Base-by-base conservation (phyloP, 1,140 invertebrate genomes). In the Brachionus rubens region DNA sequence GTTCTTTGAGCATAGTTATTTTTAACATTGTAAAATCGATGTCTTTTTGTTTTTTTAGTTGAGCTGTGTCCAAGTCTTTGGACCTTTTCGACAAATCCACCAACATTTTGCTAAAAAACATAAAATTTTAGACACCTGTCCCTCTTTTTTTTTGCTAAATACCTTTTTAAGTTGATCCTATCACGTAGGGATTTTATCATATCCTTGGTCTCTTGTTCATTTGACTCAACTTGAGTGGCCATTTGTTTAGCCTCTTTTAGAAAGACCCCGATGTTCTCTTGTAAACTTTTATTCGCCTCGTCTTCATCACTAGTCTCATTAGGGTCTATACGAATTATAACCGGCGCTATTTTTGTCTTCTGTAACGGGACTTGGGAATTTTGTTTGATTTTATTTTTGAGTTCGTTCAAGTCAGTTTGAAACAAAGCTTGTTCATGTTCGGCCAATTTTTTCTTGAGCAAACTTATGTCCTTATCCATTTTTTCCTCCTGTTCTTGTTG, bases 1-100 rank as follows among this genome's bases (percentile, higher is more conserved):
- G 68, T 0, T 72, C 68, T 50, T 50, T 54, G 7, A 72, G 46
- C 68, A 72, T 72, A 1, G 6, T 21, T 50, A 72, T 72, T 41
- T 72, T 72, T 5, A 40, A 28, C 24, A 7, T 36, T 9, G 43
- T 50, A 36, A 72, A 54, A n/a, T 72, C 68, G 14, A 72, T 48
- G 26, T 41, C 41, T 19, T 48, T 72, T 10, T 33, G 19, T 33
- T 48, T 54, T 72, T 72, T 30, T 5, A 40, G 6, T 54, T 72
- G 68, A 46, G 24, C 33, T 12, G 21, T 50, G 9, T 40, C 43
- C 10, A 33, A 54, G 6, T 72, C 68, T 33, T 26, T 50, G 9
- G 68, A 72, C 12, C 33, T 19, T 24, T 50, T 50, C 7, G 16
- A 12, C n/a, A 72, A 40, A 19, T 72, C 68, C 21, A 36, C 24